Evolutionary conservation across 2,113 vertebrate species (phyloP).

Genomic region (Grammomys surdaster): DNA sequence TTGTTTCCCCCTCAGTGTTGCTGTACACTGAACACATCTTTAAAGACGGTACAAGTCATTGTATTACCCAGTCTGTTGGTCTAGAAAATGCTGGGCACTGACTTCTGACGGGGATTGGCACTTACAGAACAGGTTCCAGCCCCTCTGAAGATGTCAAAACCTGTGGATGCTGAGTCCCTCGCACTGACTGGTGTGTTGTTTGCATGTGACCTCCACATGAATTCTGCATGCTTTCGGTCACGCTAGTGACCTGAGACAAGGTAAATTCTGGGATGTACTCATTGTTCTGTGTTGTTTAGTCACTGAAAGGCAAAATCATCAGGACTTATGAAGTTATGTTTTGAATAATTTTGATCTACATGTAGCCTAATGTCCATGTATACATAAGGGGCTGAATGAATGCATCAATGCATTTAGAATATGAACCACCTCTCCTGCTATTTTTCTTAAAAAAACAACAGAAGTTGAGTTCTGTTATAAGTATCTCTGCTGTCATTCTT

Average conservation of each 20-base stretch:
- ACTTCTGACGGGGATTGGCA: too few species aligned
- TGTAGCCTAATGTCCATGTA: neutral
- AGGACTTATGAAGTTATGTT: neutral
- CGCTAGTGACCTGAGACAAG: neutral
- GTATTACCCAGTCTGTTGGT: too few species aligned
- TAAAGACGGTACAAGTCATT: neutral
- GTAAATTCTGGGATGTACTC: too few species aligned
- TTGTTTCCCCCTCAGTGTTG: neutral
- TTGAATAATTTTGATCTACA: too few species aligned
- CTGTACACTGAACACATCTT: neutral
- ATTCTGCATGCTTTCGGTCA: fast-evolving
- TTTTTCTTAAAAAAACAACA: neutral
- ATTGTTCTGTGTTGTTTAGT: neutral
- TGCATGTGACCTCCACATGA: fast-evolving
- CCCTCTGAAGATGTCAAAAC: too few species aligned
- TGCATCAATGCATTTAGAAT: neutral
- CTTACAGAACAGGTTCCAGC: neutral
- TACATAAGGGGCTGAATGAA: too few species aligned
- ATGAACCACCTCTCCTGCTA: neutral
- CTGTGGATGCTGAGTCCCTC: neutral
- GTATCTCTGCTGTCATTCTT: neutral
- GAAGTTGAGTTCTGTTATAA: neutral
- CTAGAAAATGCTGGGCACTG: neutral
- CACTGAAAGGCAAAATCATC: neutral
- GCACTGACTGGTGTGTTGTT: neutral